Conservation (phyloP, 1,140 invertebrate genomes). For the Aphaenogaster floridana region DNA sequence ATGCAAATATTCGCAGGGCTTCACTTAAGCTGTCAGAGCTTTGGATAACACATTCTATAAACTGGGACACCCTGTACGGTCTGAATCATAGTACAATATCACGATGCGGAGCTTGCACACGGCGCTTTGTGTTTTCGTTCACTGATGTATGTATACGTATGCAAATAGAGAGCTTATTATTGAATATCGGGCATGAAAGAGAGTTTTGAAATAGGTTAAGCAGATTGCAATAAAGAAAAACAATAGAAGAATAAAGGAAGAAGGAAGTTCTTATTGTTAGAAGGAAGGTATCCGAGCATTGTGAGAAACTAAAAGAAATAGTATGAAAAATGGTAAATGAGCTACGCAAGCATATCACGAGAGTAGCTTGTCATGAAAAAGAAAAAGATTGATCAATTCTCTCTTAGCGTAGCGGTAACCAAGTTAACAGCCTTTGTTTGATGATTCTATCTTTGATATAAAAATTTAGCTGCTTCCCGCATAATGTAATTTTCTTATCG, state of each 20-base stretch:
- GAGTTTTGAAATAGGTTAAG: slow-evolving; percentile 46
- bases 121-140: slow-evolving; percentile 59
- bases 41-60: slow-evolving; percentile 46
- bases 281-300: background rate
- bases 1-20: slow-evolving; percentile 49
- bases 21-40: slow-evolving; percentile 54
- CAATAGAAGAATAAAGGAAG: background rate
- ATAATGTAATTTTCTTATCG: background rate
- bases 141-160: slow-evolving; percentile 58
- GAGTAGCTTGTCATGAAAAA: background rate
- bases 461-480: background rate
- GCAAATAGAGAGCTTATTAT: slow-evolving; percentile 58
- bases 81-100: slow-evolving; percentile 55
- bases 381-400: background rate
- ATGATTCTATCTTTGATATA: background rate
- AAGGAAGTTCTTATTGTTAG: slow-evolving; percentile 12
- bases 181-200: slow-evolving; percentile 29
- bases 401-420: background rate
- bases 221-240: slow-evolving; percentile 21
- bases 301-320: background rate
- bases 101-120: slow-evolving; percentile 38
- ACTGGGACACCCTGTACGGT: slow-evolving; percentile 50
- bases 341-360: background rate
- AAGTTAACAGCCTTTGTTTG: background rate
- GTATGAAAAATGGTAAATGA: background rate